phyloP scores from a whole-genome alignment of 2,113 vertebrate genomes.

The Pseudolaguvia tuberculata region DNA sequence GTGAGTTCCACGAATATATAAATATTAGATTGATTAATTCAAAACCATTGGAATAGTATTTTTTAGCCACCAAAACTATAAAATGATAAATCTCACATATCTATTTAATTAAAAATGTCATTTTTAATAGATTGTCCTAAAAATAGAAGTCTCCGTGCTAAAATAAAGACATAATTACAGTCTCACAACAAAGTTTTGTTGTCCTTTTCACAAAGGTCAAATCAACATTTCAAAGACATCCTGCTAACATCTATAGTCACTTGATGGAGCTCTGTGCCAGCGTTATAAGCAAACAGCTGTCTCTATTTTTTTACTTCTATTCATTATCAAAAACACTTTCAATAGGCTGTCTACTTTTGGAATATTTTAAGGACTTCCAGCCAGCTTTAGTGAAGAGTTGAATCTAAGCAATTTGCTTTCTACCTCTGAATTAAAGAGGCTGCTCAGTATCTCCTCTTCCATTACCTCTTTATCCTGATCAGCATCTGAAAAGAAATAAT shows the following conservation, averaged over 20 bases:
- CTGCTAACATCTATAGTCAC: conserved; percentile 8
- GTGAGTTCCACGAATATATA: background rate
- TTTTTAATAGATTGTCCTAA: background rate
- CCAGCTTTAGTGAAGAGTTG: background rate
- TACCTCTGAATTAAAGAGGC: conserved; percentile 88
- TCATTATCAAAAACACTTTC: background rate
- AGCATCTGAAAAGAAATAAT: conserved; percentile 68
- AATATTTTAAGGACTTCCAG: background rate
- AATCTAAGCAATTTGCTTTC: background rate
- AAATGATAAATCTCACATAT: background rate
- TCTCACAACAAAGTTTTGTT: background rate
- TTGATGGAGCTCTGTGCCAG: background rate
- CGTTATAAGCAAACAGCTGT: background rate
- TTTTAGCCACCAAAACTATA: background rate
- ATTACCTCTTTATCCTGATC: conserved; percentile 81
- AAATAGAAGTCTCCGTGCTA: background rate
- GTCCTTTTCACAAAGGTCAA: conserved; percentile 13
- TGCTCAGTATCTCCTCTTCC: conserved; percentile 84
- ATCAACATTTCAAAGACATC: conserved; percentile 4
- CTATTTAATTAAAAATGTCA: background rate
- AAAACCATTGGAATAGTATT: no score
- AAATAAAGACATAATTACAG: background rate
- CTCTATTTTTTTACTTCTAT: background rate
- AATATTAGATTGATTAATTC: no score
- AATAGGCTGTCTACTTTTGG: background rate